Percentiles rank a stretch among this genome's conserved stretches.
Conservation (phyloP, 2,888 invertebrate species). For the Nymphalis polychloros region DNA sequence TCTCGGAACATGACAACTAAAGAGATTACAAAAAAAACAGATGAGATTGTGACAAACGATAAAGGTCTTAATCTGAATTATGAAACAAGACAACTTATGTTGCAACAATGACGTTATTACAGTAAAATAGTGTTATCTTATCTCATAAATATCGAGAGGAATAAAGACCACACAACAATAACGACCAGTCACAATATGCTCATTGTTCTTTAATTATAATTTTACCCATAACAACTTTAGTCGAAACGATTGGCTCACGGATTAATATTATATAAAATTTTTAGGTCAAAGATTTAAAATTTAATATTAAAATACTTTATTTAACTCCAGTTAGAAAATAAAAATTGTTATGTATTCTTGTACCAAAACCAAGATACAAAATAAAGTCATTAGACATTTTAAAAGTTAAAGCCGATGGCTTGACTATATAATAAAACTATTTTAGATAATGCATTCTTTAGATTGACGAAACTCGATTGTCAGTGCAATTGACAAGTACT, state of each 20-base stretch:
- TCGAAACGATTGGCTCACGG: slow-evolving; percentile 19
- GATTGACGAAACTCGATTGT: background rate
- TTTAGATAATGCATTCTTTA: background rate
- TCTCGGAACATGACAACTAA: slow-evolving; percentile 16
- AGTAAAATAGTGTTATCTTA: slow-evolving; percentile 35
- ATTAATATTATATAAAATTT: background rate
- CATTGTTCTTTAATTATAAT: slow-evolving; percentile 49
- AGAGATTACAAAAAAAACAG: slow-evolving; percentile 13
- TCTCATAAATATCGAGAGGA: slow-evolving; percentile 51
- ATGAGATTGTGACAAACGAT: slow-evolving; percentile 22
- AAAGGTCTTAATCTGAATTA: slow-evolving; percentile 29
- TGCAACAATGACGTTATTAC: slow-evolving; percentile 43
- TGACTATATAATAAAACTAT: background rate
- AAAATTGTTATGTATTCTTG: background rate
- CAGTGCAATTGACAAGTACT: background rate
- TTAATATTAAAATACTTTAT: background rate
- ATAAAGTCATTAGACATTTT: background rate
- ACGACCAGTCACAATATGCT: slow-evolving; percentile 47
- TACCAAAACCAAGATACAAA: background rate
- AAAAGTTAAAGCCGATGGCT: background rate
- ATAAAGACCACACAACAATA: slow-evolving; percentile 50
- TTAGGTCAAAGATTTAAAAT: slow-evolving; percentile 4
- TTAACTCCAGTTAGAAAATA: background rate
- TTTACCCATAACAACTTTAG: slow-evolving; percentile 35
- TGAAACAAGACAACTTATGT: slow-evolving; percentile 44